Evolutionary conservation across 1,140 invertebrate genomes (phyloP), one percentile per base, ranked within the genome.

Genomic region (Euwallacea fornicatus): DNA sequence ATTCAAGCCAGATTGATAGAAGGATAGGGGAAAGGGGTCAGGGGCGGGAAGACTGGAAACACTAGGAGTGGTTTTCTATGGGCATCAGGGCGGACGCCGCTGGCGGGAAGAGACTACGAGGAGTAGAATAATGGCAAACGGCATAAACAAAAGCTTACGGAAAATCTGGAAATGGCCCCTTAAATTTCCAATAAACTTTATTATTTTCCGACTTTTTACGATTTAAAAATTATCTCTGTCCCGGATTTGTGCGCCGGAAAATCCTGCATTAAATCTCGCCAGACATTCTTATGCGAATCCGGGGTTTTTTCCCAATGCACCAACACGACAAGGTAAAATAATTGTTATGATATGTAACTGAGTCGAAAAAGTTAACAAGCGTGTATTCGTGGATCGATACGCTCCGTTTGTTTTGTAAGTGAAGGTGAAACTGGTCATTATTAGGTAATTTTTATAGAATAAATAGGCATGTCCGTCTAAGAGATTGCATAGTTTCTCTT

Each of bases 391-490:
- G 10, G 43, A 65, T 65, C 61, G 61, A 46, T 66, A 66, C 42
- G 64, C 64, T 66, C 64, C 64, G 55, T 42, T 66, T 66, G n/a
- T 4, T 66, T 66, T 66, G 64, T 66, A 66, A 66, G 64, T 58
- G 64, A 66, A 66, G 64, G 64, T 66, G 64, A 66, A 66, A 66
- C 64, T 9, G 13, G 42, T 16, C 55, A 56, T 46, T 63, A 63
- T 63, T 63, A 63, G 16, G 21, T 13, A 56, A 56, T 13, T 56
- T 56, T 56, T 33, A 33, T 56, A n/a, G 2, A 56, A 13, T 56
- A 15, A 33, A 15, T 56, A 9, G 55, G 9, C 46, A 50, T 50
- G 46, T 50, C 13, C 13, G 46, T 50, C 21, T 33, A 33, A 33
- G 21, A 33, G 21, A 33, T 33, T 33, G 21, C 21, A 33, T 33